Evolutionary conservation across 1,140 invertebrate species (phyloP).

Genomic region (Copidosoma floridanum): DNA sequence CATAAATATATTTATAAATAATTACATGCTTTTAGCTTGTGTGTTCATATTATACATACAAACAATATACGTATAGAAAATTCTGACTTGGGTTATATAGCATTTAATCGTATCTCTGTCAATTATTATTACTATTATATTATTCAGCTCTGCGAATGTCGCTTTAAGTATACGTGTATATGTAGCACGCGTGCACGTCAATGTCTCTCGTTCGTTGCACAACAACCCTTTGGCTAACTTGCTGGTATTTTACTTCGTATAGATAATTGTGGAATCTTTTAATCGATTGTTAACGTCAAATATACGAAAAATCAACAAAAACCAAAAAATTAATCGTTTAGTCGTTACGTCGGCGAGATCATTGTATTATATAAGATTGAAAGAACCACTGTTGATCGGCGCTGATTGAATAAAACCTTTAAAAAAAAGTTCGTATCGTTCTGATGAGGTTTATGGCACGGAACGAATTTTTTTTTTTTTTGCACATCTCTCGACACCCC

Average conservation of each 20-base stretch:
- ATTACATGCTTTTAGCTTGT: too few relatives aligned
- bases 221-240: conserved; percentile 24
- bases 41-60: background rate
- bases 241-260: conserved; percentile 12
- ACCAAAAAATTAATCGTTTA: conserved; percentile 13
- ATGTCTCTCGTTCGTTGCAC: conserved; percentile 23
- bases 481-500: background rate
- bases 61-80: conserved; percentile 16
- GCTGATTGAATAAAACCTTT: background rate
- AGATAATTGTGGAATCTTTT: conserved; percentile 31
- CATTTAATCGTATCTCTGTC: too few relatives aligned
- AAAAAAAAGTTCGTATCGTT: background rate
- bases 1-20: conserved; percentile 13
- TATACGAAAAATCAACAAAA: conserved; percentile 24
- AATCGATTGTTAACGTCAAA: conserved; percentile 28
- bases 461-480: background rate
- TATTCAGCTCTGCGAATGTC: too few relatives aligned
- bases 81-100: conserved; percentile 19
- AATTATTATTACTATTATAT: too few relatives aligned
- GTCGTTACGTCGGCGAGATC: conserved; percentile 36
- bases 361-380: conserved; percentile 8
- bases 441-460: conserved; percentile 13
- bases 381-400: background rate
- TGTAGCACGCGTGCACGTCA: background rate
- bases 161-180: too few relatives aligned